Base-by-base conservation (phyloP, 2,797 vertebrate genomes). In the Tragelaphus oryx region DNA sequence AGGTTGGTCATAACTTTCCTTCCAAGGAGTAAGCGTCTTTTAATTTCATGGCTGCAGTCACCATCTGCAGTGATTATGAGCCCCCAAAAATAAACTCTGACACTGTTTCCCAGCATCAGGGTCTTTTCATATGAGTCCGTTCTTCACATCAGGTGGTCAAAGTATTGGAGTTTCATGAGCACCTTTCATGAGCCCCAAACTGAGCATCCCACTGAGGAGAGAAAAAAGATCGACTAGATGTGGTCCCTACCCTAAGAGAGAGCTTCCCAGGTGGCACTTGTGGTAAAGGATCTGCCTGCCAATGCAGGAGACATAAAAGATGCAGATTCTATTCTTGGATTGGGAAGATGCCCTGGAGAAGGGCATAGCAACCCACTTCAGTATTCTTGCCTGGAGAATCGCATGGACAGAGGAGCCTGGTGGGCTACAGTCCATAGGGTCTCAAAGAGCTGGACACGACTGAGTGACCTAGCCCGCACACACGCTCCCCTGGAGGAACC, bases 301-400 rank as follows among this genome's bases (percentile, higher is more conserved):
- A 68, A 0, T 12, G 65, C 18, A 37, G 65, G 65, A 68, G 65
- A 37, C 65, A 12, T 22, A 22, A 22, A 37, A 68, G 65, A 5
- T 37, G 65, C 0, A 0, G 65, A 10, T 37, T 68, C 3, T 0
- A 37, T 37, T 37, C 65, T 22, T 68, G 9, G 33, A 12, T 37
- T 3, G 18, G 65, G 10, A 22, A 22, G 33, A 68, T 68, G 2
- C 65, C 33, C 8, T 11, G 18, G 65, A 68, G 33, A 12, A 68
- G 18, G 33, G 10, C 65, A 68, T 68, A 18, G 65, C 65, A 20
- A 37, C 65, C 18, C 65, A 22, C 5, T 37, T 20, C 33, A 68
- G 18, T 37, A 22, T 12, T 37, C 65, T 22, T 37, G 33, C 65
- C 65, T 68, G 33, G 65, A 68, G 33, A 37, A 68, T 37, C 9